Percentiles rank a stretch among this genome's conserved stretches.
Conservation (phyloP, 1,140 invertebrate species). For the Helicorthomorpha holstii region DNA sequence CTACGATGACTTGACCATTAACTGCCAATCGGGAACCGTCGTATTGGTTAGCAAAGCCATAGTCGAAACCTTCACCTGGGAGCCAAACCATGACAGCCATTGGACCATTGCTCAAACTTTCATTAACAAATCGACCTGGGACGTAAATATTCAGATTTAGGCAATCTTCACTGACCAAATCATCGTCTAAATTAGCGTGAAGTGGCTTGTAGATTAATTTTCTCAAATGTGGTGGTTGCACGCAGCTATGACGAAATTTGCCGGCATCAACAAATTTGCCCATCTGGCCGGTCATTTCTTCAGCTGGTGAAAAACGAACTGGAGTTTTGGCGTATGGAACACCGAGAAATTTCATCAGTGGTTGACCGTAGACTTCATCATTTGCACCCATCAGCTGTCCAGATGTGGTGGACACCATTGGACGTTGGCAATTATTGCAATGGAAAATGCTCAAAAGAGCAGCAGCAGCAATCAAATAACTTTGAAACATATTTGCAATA, state of each 20-base stretch:
- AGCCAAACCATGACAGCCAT: slow-evolving; percentile 7
- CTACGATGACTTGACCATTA: slow-evolving; percentile 64
- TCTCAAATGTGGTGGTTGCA: slow-evolving; percentile 2
- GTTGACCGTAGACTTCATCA: neutral
- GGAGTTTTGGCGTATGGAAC: slow-evolving; percentile 25
- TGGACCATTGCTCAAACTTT: neutral
- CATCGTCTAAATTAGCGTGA: neutral
- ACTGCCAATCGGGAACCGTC: slow-evolving; percentile 70
- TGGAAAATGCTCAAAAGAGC: no score
- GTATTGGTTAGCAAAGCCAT: slow-evolving; percentile 34
- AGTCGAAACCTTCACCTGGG: slow-evolving; percentile 7
- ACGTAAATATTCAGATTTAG: slow-evolving; percentile 30
- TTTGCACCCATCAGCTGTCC: neutral
- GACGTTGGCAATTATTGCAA: no score
- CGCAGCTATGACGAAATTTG: neutral
- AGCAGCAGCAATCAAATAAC: no score
- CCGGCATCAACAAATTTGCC: neutral
- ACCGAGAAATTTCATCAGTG: slow-evolving; percentile 19
- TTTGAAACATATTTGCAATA: no score
- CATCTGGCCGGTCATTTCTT: neutral
- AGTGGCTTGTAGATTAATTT: slow-evolving; percentile 2
- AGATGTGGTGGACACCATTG: slow-evolving; percentile 3
- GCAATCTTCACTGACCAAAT: slow-evolving; percentile 24
- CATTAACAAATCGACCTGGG: no score
- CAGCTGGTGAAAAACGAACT: slow-evolving; percentile 17